phyloP scores from a whole-genome alignment of 2,888 invertebrate genomes.

The Orthonevra nobilis region DNA sequence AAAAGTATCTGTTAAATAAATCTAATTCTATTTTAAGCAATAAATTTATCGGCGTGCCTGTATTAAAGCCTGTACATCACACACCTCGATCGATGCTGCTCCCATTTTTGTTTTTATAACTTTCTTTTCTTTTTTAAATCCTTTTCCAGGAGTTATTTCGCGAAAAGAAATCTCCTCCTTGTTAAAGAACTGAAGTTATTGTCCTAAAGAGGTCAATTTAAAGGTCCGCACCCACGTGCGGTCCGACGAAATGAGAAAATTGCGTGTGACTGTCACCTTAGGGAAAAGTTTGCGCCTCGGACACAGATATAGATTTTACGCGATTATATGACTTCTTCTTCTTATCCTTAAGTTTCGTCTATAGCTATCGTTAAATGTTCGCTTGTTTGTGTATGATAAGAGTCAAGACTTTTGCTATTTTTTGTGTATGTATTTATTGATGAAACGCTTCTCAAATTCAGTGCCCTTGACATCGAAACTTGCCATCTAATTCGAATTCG shows the following conservation, averaged over 20 bases:
- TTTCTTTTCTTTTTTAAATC: slow-evolving; percentile 36
- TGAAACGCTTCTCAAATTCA: slow-evolving; percentile 35
- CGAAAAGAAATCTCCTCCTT: slow-evolving; percentile 56
- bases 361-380: too few relatives aligned
- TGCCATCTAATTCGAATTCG: slow-evolving; percentile 17
- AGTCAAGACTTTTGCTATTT: slow-evolving; percentile 21
- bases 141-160: slow-evolving; percentile 35
- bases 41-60: slow-evolving; percentile 29
- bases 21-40: slow-evolving; percentile 50
- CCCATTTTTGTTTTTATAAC: slow-evolving; percentile 34
- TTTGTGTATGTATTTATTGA: slow-evolving; percentile 44
- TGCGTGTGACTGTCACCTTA: slow-evolving; percentile 66
- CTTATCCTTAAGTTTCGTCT: neutral
- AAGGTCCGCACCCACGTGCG: slow-evolving; percentile 52
- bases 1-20: slow-evolving; percentile 57
- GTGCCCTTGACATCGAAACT: slow-evolving; percentile 60
- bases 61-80: slow-evolving; percentile 44
- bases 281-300: slow-evolving; percentile 30
- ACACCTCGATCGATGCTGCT: slow-evolving; percentile 55
- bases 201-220: neutral
- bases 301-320: slow-evolving; percentile 46
- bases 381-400: slow-evolving; percentile 17
- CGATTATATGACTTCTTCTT: slow-evolving; percentile 36
- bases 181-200: slow-evolving; percentile 56
- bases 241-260: slow-evolving; percentile 48